Evolutionary conservation across 2,797 vertebrate species (phyloP).

Genomic region (Emydoidea blandingii): DNA sequence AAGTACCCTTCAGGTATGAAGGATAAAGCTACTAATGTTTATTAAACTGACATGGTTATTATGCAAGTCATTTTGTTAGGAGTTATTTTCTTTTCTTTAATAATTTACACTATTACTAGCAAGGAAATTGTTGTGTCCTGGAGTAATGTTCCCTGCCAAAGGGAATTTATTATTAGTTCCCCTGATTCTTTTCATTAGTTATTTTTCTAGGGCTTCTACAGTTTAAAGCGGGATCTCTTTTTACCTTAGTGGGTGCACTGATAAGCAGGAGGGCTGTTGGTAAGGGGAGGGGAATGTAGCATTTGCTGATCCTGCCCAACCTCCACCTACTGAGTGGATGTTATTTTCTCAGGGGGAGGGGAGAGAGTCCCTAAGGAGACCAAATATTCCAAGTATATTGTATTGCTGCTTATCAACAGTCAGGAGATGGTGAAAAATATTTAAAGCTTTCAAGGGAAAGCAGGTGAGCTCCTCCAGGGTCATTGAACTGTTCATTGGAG

Average conservation of each 20-base stretch:
- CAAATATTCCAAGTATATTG: neutral
- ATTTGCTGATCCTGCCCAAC: neutral
- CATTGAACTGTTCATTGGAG: neutral
- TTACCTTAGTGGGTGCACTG: neutral
- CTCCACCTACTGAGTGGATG: neutral
- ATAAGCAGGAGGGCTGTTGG: neutral
- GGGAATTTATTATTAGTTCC: neutral
- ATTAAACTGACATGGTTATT: neutral
- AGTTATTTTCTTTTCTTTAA: neutral
- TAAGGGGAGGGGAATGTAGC: neutral
- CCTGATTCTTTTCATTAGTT: neutral
- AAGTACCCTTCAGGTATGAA: fast-evolving
- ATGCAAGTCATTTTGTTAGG: neutral
- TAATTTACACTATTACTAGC: neutral
- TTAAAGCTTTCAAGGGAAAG: neutral
- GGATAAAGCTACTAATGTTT: neutral
- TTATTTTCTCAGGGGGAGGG: neutral
- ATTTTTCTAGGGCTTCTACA: neutral
- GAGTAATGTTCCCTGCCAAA: neutral
- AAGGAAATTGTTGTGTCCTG: neutral
- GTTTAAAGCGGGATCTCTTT: neutral
- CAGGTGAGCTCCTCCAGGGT: neutral
- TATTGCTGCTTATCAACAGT: neutral
- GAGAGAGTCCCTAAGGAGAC: neutral
- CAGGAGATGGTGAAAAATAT: neutral